Conservation (phyloP, 2,888 invertebrate species). For the Lepidochrysops patricia region DNA sequence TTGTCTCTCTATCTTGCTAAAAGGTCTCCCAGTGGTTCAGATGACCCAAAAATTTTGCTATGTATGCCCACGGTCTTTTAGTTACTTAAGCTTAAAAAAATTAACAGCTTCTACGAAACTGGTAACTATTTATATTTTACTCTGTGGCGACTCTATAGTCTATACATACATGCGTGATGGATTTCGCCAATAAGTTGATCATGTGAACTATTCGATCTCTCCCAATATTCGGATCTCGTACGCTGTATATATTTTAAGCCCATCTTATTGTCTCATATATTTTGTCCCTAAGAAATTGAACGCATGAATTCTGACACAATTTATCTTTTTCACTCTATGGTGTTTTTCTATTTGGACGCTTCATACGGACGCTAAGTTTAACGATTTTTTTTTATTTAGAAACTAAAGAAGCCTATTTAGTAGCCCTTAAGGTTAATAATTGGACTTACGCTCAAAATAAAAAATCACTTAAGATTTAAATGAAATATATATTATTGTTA, state of each 20-base stretch:
- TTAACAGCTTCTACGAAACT: too few species aligned
- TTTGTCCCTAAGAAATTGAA: conserved; percentile 37
- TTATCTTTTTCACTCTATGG: conserved; percentile 34
- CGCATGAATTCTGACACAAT: conserved; percentile 41
- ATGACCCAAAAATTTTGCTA: too few species aligned
- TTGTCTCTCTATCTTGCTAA: too few species aligned
- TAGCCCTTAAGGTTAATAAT: too few species aligned
- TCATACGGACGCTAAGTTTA: not conserved
- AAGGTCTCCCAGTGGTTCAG: too few species aligned
- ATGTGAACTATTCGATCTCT: not conserved
- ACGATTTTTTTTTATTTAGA: not conserved
- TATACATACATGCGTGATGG: not conserved
- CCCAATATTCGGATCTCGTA: not conserved
- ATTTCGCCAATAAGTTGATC: not conserved
- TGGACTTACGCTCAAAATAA: too few species aligned
- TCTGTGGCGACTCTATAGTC: not conserved
- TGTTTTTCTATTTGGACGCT: conserved; percentile 16
- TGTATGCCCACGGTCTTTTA: too few species aligned
- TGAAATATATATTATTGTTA: too few species aligned
- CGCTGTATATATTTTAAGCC: conserved; percentile 2
- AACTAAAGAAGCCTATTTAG: not conserved
- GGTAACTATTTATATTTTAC: not conserved
- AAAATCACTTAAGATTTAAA: too few species aligned
- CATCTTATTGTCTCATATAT: conserved; percentile 39
- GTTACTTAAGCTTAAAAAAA: too few species aligned